A percentile compares a stretch with the other conserved stretches of the same genome.
Conservation (phyloP, 2,797 vertebrate species). For the Florisuga fusca region DNA sequence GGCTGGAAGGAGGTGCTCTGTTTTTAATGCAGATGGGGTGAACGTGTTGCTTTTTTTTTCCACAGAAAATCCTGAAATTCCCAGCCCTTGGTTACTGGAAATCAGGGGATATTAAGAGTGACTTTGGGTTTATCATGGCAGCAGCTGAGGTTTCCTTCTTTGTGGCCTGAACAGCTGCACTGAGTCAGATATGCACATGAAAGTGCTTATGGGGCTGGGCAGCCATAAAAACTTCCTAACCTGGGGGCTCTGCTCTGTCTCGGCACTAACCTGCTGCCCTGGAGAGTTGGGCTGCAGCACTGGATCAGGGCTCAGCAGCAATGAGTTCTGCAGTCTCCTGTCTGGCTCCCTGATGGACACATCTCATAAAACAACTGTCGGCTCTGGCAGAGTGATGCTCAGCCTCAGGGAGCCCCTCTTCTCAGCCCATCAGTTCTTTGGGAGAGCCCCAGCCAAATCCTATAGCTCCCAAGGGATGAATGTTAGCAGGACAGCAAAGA, state of each 20-base stretch:
- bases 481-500: not conserved
- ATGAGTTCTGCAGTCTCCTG: not conserved
- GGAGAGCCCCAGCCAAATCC: not conserved
- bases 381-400: not conserved
- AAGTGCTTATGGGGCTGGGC: conserved; percentile 37
- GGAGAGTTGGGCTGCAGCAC: not conserved
- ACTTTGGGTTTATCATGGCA: not conserved
- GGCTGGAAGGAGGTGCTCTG: not conserved
- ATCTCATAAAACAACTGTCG: not conserved
- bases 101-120: not conserved
- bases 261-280: not conserved
- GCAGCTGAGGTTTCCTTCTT: conserved; percentile 32
- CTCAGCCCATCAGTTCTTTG: not conserved
- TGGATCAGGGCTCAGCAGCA: not conserved
- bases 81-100: not conserved
- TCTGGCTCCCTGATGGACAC: not conserved
- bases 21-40: not conserved
- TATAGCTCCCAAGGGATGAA: not conserved
- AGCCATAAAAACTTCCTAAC: not conserved
- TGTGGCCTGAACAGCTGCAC: conserved; percentile 35
- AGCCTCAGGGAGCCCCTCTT: not conserved
- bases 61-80: conserved; percentile 20
- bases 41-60: not conserved
- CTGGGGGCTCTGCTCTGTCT: not conserved
- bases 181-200: not conserved